Evolutionary conservation across 2,888 invertebrate species (phyloP).

Genomic region (Perizoma flavofasciatum): DNA sequence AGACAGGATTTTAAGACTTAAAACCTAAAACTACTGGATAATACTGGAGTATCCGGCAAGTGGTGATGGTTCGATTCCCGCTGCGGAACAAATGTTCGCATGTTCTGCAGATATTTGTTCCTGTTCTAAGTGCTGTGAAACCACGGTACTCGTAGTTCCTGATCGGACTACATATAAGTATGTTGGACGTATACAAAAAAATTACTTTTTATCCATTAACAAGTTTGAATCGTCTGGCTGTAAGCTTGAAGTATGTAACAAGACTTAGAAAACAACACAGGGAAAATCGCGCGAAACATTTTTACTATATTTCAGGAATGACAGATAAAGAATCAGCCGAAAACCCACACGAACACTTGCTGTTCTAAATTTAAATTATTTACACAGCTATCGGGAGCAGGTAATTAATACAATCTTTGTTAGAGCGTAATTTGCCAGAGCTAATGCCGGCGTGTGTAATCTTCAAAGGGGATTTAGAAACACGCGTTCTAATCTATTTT

Average conservation of each 20-base stretch:
- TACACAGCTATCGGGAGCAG: constrained; percentile 81
- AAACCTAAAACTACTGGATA: too few species aligned
- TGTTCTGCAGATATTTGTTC: too few species aligned
- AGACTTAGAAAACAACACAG: constrained; percentile 11
- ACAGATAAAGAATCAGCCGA: constrained; percentile 69
- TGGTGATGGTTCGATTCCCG: too few species aligned
- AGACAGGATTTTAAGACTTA: too few species aligned
- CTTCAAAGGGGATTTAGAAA: constrained; percentile 84
- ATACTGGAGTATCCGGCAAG: too few species aligned
- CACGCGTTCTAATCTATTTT: constrained; percentile 83
- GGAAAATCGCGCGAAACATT: constrained; percentile 19
- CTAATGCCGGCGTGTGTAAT: constrained; percentile 83
- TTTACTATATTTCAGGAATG: constrained; percentile 48
- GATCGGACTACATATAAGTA: too few species aligned
- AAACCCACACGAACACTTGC: constrained; percentile 62
- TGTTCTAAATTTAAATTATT: constrained; percentile 80
- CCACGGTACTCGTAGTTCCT: too few species aligned
- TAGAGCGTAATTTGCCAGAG: constrained; percentile 84
- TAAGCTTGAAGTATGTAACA: constrained; percentile 1
- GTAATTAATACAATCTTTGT: constrained; percentile 85
- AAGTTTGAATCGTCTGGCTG: constrained; percentile 5
- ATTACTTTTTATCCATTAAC: not conserved
- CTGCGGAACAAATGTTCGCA: too few species aligned
- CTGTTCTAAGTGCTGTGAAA: too few species aligned
- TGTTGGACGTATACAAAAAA: not conserved